Base-by-base conservation (phyloP, 2,113 vertebrate species). In the Callaeas wilsoni region DNA sequence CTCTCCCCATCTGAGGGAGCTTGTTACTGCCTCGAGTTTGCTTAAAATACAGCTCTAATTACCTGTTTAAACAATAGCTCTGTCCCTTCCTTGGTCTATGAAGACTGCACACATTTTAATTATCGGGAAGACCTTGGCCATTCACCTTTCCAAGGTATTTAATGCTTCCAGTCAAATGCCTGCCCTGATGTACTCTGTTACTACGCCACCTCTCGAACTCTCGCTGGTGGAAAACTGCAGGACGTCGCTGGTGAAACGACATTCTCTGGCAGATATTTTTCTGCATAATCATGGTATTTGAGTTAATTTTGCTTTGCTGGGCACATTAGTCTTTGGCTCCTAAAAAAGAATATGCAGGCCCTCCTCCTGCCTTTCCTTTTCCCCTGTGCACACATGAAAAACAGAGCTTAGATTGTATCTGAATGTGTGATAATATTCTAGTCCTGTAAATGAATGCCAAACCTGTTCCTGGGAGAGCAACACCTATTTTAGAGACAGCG, bases 131-230 rank as follows among this genome's bases (percentile, higher is more conserved):
- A 97, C 92, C 94, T 94, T 97, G 96, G 95, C 91, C 89, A 93
- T 96, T 97, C 95, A 96, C 95, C 97, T 97, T 98, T 97, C 95
- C 27, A 71, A 96, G 96, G 95, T 97, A 97, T 97, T 97, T 98
- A 98, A 98, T 98, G 96, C 96, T 97, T 96, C 96, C 94, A 97
- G 97, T 98, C 97, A 97, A 97, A 98, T 95, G 96, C 95, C 97
- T 95, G 96, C 97, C 95, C 96, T 88, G 93, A 84, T 96, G 95
- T 94, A 94, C 97, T 98, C 96, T 96, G 96, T 98, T 97, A 97
- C 96, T 83, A 77, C 37, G 88, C 97, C 97, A 97, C 97, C 97
- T 97, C 96, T 96, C 33, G 86, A 97, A 97, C 97, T 95, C 74
- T 30, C 15, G 10, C 94, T 46, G 81, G 96, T 2, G 10, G 96